Evolutionary conservation across 2,797 vertebrate species (phyloP), one percentile per base, ranked within the genome.

Genomic region (Chloroceryle amazona): DNA sequence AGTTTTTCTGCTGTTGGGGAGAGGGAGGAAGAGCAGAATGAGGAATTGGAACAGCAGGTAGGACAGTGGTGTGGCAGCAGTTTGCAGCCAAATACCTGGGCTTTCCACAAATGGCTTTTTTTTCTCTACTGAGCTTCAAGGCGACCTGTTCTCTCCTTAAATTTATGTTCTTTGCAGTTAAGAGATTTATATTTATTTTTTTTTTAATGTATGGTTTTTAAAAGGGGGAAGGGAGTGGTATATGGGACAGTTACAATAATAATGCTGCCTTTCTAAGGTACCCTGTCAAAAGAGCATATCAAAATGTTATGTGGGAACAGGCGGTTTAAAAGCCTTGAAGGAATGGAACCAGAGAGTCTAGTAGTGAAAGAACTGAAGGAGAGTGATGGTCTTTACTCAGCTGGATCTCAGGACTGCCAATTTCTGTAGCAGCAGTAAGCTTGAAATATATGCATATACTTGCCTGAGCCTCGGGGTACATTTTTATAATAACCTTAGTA

Each of bases 401-500:
- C n/a, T 86, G 74, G 22, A 68, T 95, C 41, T 84, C 29, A 68
- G 39, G 35, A 15, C 55, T 92, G 78, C 83, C 89, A 80, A 68
- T 81, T 95, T 93, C 78, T 84, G 10, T 62, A 93, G 61, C 74
- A 90, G 58, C 70, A 82, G 71, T 65, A 75, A 89, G 33, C 58
- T 92, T 89, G 76, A 94, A 73, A 68, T 86, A 72, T 51, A 75
- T 58, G 58, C 58, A 42, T 35, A 62, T 66, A 71, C 66, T 61
- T 86, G 16, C 51, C 49, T 70, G 29, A 73, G 54, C 66, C 58
- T 86, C 51, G 54, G 86, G 66, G 22, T 47, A 70, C 10, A 7
- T 79, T 95, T 85, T 94, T 93, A 65, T 96, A 93, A 92, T 73
- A 82, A 87, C 26, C 21, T 85, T 33, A 87, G 39, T 37, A 51